Evolutionary conservation across 2,113 vertebrate genomes (phyloP), one percentile per base, ranked within the genome.

Genomic region (Empidonax traillii): DNA sequence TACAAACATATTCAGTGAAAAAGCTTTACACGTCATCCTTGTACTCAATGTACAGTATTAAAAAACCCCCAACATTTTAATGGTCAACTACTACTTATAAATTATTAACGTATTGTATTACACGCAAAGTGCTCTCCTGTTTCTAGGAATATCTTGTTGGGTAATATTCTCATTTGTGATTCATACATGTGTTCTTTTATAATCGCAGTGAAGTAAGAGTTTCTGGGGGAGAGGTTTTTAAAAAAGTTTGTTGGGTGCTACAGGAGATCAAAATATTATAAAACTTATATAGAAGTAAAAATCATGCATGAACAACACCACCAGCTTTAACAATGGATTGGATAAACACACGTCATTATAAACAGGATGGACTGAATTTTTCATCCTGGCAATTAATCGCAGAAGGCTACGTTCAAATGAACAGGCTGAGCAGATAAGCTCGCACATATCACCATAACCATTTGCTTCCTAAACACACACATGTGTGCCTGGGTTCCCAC

Each of bases 161-260:
- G 53, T 85, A 95, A 89, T 90, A 89, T 59, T 90, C 96, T 94
- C 88, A 92, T 92, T 90, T 91, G 84, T 93, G 73, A 97, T 95
- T 68, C 92, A 95, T 55, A 81, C 56, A 56, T 87, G 73, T n/a
- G 77, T 67, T 86, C 80, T 82, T 94, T 96, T 63, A 67, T 95
- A 97, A 97, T 94, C 85, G 78, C 69, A 96, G 94, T 82, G 68
- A 69, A 97, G 72, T 87, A 77, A 92, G 30, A 37, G 78, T 79
- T 92, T 94, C 53, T 69, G 39, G 35, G 43, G 79, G 95, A 85
- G 76, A 52, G 55, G 61, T 47, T 92, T 94, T 94, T 84, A 85
- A 55, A 96, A 91, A 96, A 91, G 71, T 86, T 94, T 85, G 79
- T 58, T 28, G 43, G 94, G 69, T 68, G 78, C 51, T 63, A 67